Evolutionary conservation across 92 coral and sea anemone species (phyloP), one percentile per base, ranked within the genome.

Genomic region (Pocillopora grandis): DNA sequence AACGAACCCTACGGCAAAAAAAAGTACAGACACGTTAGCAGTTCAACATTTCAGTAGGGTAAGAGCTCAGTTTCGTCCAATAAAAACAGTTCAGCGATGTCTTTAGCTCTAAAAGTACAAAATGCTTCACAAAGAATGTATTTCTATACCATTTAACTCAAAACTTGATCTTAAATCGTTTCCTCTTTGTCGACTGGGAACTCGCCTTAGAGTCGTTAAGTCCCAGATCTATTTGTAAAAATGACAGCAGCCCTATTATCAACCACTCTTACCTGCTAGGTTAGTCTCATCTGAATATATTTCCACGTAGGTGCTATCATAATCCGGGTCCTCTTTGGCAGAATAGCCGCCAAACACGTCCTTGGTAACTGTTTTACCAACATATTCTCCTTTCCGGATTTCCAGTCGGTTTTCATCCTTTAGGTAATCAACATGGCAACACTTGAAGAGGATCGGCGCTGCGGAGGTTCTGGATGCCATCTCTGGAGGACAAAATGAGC

Each of bases 391-490:
- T 33, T 77, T 42, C 49, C 72, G 72, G 18, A 90, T 72, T 15
- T 87, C 72, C 59, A 86, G 77, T 74, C 58, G 49, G 12, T 73
- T 62, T 27, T 61, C 56, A 1, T 82, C 58, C 68, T 77, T 72
- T 23, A 86, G 78, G 77, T 86, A 86, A 8, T 57, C 42, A 10
- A 86, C 87, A 18, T 79, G 90, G 76, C 92, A 86, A 20, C 76
- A 81, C 23, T 85, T 90, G 85, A 90, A 81, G 23, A 90, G 74
- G 65, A 90, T 63, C 21, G 92, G 90, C 31, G 87, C 92, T 58
- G 71, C 55, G 2, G 17, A 21, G 19, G 37, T 67, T 27, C 89
- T 67, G 9, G 79, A 21, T 12, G 77, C 72, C 18, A 68, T 36
- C 16, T 35, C 76, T 17, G 84, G 77, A 67, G 62, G 76, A 33